phyloP scores from a whole-genome alignment of 2,113 vertebrate genomes.

The Todiramphus saurophagus region DNA sequence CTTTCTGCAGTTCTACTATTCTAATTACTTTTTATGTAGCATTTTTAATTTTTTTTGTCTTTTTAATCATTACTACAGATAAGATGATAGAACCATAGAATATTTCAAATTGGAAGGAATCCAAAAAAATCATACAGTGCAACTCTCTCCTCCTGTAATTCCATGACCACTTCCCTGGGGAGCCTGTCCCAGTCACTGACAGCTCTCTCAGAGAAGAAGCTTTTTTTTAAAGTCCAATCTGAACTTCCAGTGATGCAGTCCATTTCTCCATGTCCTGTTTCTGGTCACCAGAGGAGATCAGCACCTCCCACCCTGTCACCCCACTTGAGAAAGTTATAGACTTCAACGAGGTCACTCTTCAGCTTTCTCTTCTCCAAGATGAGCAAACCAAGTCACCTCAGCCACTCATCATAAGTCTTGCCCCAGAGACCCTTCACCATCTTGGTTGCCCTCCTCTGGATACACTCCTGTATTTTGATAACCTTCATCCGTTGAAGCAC shows the following conservation, averaged over 20 bases:
- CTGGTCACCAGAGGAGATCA: neutral
- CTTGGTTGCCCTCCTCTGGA: neutral
- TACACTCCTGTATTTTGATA: neutral
- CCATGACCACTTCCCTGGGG: neutral
- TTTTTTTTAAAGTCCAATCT: neutral
- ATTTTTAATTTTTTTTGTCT: neutral
- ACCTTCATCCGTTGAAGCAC: neutral
- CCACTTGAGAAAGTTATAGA: neutral
- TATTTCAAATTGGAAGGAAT: neutral
- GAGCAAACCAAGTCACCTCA: neutral
- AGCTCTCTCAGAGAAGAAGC: neutral
- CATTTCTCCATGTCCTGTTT: accelerated
- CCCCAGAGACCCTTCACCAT: neutral
- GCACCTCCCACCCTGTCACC: accelerated
- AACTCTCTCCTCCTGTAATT: neutral
- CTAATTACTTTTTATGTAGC: neutral
- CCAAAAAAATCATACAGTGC: neutral
- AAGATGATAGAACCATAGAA: neutral
- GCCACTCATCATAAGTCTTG: neutral
- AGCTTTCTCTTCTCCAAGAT: neutral
- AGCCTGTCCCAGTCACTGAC: neutral
- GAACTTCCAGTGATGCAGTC: neutral
- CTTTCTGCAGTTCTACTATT: neutral
- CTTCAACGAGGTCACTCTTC: neutral
- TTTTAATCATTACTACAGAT: neutral